Conservation (phyloP, 2,113 vertebrate genomes). For the Nibea coibor region DNA sequence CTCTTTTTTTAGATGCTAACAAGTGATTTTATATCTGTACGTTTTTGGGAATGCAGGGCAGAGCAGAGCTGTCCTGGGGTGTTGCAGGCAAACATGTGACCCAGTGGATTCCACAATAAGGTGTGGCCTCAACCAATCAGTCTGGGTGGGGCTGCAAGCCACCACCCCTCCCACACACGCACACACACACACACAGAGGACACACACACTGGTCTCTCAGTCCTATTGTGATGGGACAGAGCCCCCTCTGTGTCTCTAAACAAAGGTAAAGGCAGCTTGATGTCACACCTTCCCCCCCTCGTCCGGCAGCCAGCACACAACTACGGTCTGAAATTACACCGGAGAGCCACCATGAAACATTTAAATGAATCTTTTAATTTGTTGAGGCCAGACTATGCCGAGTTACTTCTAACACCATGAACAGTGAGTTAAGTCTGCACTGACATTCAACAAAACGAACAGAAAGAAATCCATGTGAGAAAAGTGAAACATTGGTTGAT, state of each 20-base stretch:
- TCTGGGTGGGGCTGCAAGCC: constrained; percentile 79
- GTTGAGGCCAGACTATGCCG: no score
- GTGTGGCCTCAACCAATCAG: constrained; percentile 82
- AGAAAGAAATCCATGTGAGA: background rate
- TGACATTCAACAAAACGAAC: background rate
- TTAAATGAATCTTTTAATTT: background rate
- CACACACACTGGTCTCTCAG: constrained; percentile 28
- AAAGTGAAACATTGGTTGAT: background rate
- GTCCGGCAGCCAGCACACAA: constrained; percentile 14
- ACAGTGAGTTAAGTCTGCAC: background rate
- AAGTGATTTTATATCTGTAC: background rate
- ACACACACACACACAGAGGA: constrained; percentile 3
- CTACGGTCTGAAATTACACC: constrained; percentile 1
- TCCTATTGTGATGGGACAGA: constrained; percentile 73
- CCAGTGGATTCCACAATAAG: constrained; percentile 81
- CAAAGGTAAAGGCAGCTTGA: constrained; percentile 74
- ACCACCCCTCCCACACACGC: constrained; percentile 51
- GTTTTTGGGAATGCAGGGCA: background rate
- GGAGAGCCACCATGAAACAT: background rate
- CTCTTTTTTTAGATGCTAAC: background rate
- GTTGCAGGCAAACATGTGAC: constrained; percentile 69
- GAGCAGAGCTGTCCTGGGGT: background rate
- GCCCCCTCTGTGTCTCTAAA: constrained; percentile 77
- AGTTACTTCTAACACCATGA: background rate
- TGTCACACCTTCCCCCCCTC: constrained; percentile 63